Evolutionary conservation across 2,113 vertebrate species (phyloP), one percentile per base, ranked within the genome.

Genomic region (Ctenodactylus gundi): DNA sequence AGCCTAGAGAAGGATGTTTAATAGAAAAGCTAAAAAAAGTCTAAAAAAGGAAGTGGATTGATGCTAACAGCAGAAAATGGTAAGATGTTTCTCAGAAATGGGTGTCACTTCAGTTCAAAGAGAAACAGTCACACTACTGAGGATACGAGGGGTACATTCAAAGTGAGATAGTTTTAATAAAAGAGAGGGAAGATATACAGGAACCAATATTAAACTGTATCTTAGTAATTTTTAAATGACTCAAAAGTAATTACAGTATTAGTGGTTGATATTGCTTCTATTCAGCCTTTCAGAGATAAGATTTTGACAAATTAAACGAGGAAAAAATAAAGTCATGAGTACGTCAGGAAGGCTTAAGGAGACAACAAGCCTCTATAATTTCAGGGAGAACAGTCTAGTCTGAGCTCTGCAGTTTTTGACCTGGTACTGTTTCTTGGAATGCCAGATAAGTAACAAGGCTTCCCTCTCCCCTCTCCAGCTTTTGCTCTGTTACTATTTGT

Each of bases 171-270:
- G 15, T 49, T 34, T 83, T 62, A 64, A 81, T 34, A 60, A 82
- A 68, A 62, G 65, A 34, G 77, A 9, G 0, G 7, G 13, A 51
- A 64, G 25, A 55, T 25, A 29, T 29, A n/a, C 36, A 34, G 70
- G n/a, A 73, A 10, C 11, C 39, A 84, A 53, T 46, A 70, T 34
- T 46, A 65, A 60, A 89, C 27, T 97, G 20, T 84, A 55, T 23
- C 36, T 85, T 80, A 70, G 41, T 20, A 36, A 64, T 58, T 96
- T 90, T 89, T 73, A 82, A 93, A 88, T 31, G 9, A 64, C 36
- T 91, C 15, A 53, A 91, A 97, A 72, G 75, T 27, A 88, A 78
- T 80, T 70, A 68, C 3, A 81, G 8, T 64, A 46, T 93, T n/a
- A 39, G 7, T 81, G 51, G 41, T 7, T 81, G 77, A 51, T 34